A percentile compares a stretch with the other conserved stretches of the same genome.
These are phyloP conservation scores for Drosophila sordidapex DNA, from an alignment of 2,888 invertebrate genomes.

Conservation along the genomic window DNA sequence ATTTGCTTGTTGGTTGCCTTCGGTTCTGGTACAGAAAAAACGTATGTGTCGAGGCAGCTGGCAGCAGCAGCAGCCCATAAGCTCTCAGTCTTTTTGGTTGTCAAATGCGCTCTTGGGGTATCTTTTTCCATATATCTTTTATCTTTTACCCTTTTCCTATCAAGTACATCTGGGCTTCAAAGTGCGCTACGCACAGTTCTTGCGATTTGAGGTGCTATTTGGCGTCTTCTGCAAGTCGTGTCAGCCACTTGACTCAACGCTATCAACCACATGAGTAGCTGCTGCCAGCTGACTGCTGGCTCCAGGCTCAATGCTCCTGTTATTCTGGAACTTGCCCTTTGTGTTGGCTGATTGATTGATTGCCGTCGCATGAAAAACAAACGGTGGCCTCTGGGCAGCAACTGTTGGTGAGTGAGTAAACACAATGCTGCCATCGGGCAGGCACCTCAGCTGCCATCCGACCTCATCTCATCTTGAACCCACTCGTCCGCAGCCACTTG, in stretches of 20 bases:
- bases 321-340: constrained; percentile 10
- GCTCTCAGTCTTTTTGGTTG: constrained; percentile 2
- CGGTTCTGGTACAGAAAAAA: not conserved
- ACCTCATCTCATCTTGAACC: constrained; percentile 5
- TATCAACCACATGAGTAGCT: constrained; percentile 13
- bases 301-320: not conserved
- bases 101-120: not conserved
- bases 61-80: not conserved
- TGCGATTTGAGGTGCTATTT: constrained; percentile 8
- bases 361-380: constrained; percentile 18
- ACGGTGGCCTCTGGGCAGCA: constrained; percentile 12
- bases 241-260: constrained; percentile 9
- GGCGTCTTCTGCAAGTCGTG: constrained; percentile 2
- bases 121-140: not conserved
- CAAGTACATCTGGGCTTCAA: constrained; percentile 2
- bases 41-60: not conserved
- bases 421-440: constrained; percentile 11
- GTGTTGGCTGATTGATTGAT: constrained; percentile 19
- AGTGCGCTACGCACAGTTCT: constrained; percentile 4
- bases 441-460: constrained; percentile 2
- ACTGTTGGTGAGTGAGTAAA: constrained; percentile 9
- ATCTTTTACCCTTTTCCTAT: constrained; percentile 1
- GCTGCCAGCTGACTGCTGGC: not conserved
- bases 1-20: not conserved
- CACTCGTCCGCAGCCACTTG: constrained; percentile 13